These are phyloP conservation scores for Frieseomelitta varia DNA, from an alignment of 1,140 invertebrate species.

Conservation along the genomic window DNA sequence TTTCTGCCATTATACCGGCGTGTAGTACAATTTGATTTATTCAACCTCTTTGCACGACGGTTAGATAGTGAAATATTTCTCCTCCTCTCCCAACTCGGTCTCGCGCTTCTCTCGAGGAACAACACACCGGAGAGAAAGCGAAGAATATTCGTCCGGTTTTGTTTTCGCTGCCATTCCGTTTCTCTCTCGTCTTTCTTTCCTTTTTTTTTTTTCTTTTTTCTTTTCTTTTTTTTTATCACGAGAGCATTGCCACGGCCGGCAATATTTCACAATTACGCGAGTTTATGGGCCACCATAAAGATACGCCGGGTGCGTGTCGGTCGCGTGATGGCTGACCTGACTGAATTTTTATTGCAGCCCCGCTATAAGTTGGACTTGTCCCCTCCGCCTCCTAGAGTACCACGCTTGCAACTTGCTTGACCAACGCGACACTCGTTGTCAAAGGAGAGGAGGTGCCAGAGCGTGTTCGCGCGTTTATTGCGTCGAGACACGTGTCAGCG, in stretches of 20 bases:
- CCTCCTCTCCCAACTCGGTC: too few species aligned
- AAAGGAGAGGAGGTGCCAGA: too few species aligned
- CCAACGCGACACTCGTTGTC: too few species aligned
- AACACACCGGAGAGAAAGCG: background rate
- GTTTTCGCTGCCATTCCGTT: background rate
- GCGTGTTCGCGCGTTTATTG: too few species aligned
- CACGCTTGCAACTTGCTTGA: too few species aligned
- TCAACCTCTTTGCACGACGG: constrained; percentile 54
- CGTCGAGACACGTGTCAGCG: too few species aligned
- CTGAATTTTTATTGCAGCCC: constrained; percentile 73
- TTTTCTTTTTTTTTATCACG: constrained; percentile 67
- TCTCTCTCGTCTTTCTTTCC: constrained; percentile 11
- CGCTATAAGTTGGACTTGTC: constrained; percentile 59
- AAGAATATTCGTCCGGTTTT: background rate
- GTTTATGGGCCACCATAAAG: constrained; percentile 77
- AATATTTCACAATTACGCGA: constrained; percentile 79
- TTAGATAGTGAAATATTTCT: constrained; percentile 70
- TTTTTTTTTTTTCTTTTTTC: constrained; percentile 10
- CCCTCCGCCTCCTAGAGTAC: background rate
- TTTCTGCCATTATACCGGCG: constrained; percentile 50
- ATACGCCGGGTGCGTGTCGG: constrained; percentile 74
- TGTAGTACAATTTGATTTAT: constrained; percentile 74
- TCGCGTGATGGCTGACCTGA: constrained; percentile 71
- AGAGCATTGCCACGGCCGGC: constrained; percentile 65
- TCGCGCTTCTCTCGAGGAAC: background rate